Percentiles rank a stretch among this genome's conserved stretches.
Evolutionary conservation across 2,888 invertebrate species (phyloP).

Genomic region (Drosophila fulvimacula): DNA sequence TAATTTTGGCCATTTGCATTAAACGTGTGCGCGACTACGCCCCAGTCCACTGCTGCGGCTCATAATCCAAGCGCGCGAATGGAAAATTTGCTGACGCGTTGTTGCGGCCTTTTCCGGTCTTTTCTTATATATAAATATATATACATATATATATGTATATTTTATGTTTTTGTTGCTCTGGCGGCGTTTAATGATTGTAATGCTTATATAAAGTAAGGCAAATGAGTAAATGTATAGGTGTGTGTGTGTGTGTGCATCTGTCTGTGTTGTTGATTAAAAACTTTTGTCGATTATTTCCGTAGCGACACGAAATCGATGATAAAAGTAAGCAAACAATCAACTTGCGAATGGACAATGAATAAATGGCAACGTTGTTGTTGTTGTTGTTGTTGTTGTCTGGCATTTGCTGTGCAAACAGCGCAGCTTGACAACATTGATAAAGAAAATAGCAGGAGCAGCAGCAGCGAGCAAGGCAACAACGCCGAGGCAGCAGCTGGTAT

Average conservation of each 20-base stretch:
- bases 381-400: conserved; percentile 31
- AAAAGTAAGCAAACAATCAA: conserved; percentile 79
- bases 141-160: no score
- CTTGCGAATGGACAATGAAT: conserved; percentile 54
- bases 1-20: conserved; percentile 79
- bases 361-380: conserved; percentile 40
- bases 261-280: conserved; percentile 72
- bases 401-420: conserved; percentile 59
- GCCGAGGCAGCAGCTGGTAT: conserved; percentile 17
- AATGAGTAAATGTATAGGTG: conserved; percentile 25
- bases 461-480: conserved; percentile 7
- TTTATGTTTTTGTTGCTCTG: conserved; percentile 1
- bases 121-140: neutral
- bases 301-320: conserved; percentile 73
- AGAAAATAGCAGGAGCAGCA: conserved; percentile 38
- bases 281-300: conserved; percentile 73
- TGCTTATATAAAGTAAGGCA: conserved; percentile 34
- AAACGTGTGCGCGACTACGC: conserved; percentile 18
- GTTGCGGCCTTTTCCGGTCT: conserved; percentile 4
- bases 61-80: conserved; percentile 51
- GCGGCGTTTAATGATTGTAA: conserved; percentile 44
- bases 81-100: conserved; percentile 53
- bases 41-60: neutral
- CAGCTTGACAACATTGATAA: conserved; percentile 52
- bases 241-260: conserved; percentile 1